A percentile compares a stretch with the other conserved stretches of the same genome.
Evolutionary conservation across 2,888 invertebrate genomes (phyloP).

Genomic region (Xanthorhoe spadicearia): DNA sequence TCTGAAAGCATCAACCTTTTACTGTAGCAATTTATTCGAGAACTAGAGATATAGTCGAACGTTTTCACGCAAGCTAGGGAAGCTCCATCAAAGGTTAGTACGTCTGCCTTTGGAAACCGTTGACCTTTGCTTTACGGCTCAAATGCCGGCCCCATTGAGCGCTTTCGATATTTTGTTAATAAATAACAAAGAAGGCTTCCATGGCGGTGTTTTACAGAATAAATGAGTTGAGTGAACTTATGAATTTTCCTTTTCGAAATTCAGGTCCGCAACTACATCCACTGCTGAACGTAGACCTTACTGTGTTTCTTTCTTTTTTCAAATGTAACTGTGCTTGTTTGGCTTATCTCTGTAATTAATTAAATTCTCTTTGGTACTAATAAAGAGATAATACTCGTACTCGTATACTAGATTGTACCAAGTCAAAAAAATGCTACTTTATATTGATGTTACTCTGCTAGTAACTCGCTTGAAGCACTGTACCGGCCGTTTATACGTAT

Average conservation of each 20-base stretch:
- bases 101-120: conserved; percentile 43
- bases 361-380: not conserved
- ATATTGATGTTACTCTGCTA: too few species aligned
- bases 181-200: conserved; percentile 41
- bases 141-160: conserved; percentile 52
- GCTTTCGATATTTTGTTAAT: conserved; percentile 51
- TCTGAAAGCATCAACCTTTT: not conserved
- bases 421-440: not conserved
- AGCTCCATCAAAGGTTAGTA: conserved; percentile 44
- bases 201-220: conserved; percentile 6
- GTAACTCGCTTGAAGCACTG: too few species aligned
- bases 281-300: too few species aligned
- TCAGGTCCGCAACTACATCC: too few species aligned
- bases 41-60: not conserved
- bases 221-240: conserved; percentile 1
- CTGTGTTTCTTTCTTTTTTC: too few species aligned
- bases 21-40: not conserved
- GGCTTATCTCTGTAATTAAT: not conserved
- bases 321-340: not conserved
- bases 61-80: conserved; percentile 19
- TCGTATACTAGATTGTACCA: too few species aligned
- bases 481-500: too few species aligned
- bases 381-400: not conserved
- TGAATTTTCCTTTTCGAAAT: not conserved
- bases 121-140: conserved; percentile 59